Percentiles rank a stretch among this genome's conserved stretches.
Evolutionary conservation across 2,888 invertebrate genomes (phyloP).

Genomic region (Lepidochrysops patricia): DNA sequence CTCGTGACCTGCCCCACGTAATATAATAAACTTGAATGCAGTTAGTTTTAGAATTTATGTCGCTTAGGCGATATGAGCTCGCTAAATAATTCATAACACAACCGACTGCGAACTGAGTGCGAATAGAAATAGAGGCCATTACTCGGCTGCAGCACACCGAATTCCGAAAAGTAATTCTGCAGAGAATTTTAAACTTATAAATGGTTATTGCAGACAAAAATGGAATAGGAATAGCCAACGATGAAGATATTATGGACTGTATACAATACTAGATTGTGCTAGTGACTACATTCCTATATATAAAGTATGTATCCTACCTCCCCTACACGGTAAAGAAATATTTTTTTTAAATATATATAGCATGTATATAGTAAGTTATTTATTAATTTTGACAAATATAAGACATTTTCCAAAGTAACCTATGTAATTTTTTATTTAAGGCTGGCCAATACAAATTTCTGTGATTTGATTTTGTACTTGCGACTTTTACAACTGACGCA

Average conservation of each 20-base stretch:
- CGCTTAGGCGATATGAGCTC: slow-evolving; percentile 2
- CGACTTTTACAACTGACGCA: too few relatives aligned
- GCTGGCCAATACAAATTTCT: too few relatives aligned
- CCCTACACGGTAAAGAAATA: too few relatives aligned
- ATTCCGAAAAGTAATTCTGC: background rate
- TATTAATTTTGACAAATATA: too few relatives aligned
- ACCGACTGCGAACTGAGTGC: background rate
- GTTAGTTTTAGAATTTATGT: slow-evolving; percentile 4
- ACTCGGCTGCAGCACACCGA: background rate
- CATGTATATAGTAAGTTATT: too few relatives aligned
- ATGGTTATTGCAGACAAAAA: background rate
- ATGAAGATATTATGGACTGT: background rate
- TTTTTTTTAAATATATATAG: too few relatives aligned
- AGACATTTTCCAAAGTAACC: too few relatives aligned
- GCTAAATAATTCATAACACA: slow-evolving; percentile 1
- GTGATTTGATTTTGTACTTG: too few relatives aligned
- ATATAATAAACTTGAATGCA: background rate
- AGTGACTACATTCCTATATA: too few relatives aligned
- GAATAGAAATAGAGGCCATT: slow-evolving; percentile 13
- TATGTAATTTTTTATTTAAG: too few relatives aligned
- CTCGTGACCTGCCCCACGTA: background rate
- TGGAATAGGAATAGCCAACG: background rate
- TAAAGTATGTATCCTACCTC: too few relatives aligned
- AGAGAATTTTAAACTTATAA: background rate
- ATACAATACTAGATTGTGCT: background rate